A percentile compares a stretch with the other conserved stretches of the same genome.
Conservation (phyloP, 2,888 invertebrate genomes). For the Venusia cambrica region DNA sequence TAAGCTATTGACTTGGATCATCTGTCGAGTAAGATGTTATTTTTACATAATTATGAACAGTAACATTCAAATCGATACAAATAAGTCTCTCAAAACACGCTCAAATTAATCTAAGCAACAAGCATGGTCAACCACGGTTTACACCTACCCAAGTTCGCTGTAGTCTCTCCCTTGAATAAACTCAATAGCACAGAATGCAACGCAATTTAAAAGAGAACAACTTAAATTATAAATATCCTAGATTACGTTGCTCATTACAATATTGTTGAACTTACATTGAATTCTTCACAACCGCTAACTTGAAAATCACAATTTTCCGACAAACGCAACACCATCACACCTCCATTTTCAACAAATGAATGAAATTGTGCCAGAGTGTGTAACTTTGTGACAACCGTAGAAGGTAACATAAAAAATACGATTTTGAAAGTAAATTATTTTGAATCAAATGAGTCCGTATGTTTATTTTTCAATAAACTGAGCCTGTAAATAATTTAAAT, state of each 20-base stretch:
- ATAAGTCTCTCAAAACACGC: slow-evolving; percentile 15
- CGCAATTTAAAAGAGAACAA: slow-evolving; percentile 34
- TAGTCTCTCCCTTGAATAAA: slow-evolving; percentile 77
- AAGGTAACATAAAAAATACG: slow-evolving; percentile 15
- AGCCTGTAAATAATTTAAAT: no score
- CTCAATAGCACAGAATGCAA: slow-evolving; percentile 43
- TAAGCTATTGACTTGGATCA: neutral
- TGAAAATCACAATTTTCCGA: slow-evolving; percentile 66
- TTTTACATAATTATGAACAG: slow-evolving; percentile 6
- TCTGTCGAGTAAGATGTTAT: slow-evolving; percentile 14
- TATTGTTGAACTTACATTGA: slow-evolving; percentile 50
- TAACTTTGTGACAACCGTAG: slow-evolving; percentile 33
- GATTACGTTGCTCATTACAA: slow-evolving; percentile 53
- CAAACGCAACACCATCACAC: slow-evolving; percentile 68
- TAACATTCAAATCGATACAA: slow-evolving; percentile 7
- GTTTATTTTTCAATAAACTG: slow-evolving; percentile 1
- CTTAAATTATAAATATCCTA: slow-evolving; percentile 39
- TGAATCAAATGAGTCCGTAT: no score
- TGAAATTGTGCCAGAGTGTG: slow-evolving; percentile 46
- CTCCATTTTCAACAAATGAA: slow-evolving; percentile 80
- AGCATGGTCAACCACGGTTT: slow-evolving; percentile 58
- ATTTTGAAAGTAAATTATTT: neutral
- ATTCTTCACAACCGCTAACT: slow-evolving; percentile 62
- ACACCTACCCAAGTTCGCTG: slow-evolving; percentile 52
- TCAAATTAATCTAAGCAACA: slow-evolving; percentile 29